phyloP scores from a whole-genome alignment of 1,140 invertebrate species.

The Phymorhynchus buccinoides region DNA sequence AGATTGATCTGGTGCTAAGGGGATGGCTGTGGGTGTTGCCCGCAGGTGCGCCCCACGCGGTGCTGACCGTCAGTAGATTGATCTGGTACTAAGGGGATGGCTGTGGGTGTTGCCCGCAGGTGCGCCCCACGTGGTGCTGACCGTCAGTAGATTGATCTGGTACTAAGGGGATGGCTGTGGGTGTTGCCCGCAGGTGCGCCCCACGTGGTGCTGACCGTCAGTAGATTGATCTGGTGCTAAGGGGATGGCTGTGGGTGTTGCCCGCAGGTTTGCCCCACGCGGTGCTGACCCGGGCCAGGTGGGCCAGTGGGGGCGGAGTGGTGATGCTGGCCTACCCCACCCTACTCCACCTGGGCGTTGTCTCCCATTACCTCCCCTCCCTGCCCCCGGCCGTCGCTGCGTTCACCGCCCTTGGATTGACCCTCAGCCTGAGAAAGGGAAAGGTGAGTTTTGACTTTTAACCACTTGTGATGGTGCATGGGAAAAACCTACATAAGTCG shows the following conservation, averaged over 20 bases:
- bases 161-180: neutral
- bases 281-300: constrained; percentile 49
- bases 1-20: too few species aligned
- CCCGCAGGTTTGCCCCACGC: constrained; percentile 50
- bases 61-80: too few species aligned
- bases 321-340: constrained; percentile 58
- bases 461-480: too few species aligned
- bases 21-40: too few species aligned
- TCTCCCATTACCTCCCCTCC: constrained; percentile 62
- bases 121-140: too few species aligned
- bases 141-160: too few species aligned
- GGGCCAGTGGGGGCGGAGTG: constrained; percentile 51
- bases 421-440: constrained; percentile 53
- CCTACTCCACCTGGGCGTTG: constrained; percentile 52
- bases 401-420: constrained; percentile 54
- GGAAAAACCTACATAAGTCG: too few species aligned
- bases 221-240: neutral
- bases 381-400: constrained; percentile 56
- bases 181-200: neutral
- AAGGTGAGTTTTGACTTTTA: constrained; percentile 28
- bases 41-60: too few species aligned
- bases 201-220: neutral
- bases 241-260: neutral
- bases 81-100: too few species aligned
- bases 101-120: too few species aligned